Conservation (phyloP, 2,797 vertebrate species). For the Pipistrellus kuhlii region DNA sequence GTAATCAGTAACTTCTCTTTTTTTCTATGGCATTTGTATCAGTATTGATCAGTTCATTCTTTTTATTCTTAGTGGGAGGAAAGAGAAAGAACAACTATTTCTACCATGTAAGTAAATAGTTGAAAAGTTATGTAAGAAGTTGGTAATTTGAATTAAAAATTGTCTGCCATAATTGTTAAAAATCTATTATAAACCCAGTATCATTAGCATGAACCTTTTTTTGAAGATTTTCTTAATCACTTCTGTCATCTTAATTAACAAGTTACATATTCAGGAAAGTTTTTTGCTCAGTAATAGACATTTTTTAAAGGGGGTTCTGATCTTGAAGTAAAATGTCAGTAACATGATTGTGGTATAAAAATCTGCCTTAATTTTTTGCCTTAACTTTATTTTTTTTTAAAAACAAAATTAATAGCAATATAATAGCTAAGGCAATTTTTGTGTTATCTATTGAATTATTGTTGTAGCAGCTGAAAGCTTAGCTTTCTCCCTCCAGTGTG, state of each 20-base stretch:
- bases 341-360: neutral
- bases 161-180: neutral
- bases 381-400: slow-evolving; percentile 20
- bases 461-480: neutral
- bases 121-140: slow-evolving; percentile 69
- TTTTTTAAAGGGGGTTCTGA: slow-evolving; percentile 30
- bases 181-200: neutral
- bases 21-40: neutral
- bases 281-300: neutral
- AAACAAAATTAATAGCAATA: neutral
- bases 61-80: no score
- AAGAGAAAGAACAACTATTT: slow-evolving; percentile 90
- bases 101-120: slow-evolving; percentile 94
- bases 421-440: slow-evolving; percentile 8
- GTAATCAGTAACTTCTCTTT: slow-evolving; percentile 52
- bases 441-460: neutral
- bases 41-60: no score
- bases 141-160: slow-evolving; percentile 51
- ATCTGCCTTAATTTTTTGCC: neutral
- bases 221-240: slow-evolving; percentile 35
- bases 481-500: neutral
- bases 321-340: slow-evolving; percentile 35
- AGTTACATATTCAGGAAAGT: slow-evolving; percentile 33
- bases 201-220: neutral
- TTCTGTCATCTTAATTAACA: slow-evolving; percentile 27